Percentiles rank a stretch among this genome's conserved stretches.
These are phyloP conservation scores for Acrossocheilus wenchowensis DNA, from an alignment of 2,797 vertebrate genomes.

Conservation along the genomic window DNA sequence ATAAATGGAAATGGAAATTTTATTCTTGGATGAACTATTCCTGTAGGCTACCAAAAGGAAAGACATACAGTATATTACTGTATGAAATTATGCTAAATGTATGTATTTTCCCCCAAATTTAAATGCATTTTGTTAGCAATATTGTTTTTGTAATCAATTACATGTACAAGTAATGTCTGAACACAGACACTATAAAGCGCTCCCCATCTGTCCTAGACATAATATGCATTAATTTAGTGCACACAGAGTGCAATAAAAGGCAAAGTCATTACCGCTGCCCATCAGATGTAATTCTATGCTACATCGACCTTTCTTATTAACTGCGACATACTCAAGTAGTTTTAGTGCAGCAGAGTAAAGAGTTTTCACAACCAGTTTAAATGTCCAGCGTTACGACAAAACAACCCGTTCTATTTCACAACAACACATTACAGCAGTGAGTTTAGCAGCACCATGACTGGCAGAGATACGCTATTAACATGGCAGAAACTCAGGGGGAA, in stretches of 20 bases:
- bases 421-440: slow-evolving; percentile 1
- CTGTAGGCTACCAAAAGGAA: background rate
- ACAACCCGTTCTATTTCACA: slow-evolving; percentile 26
- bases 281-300: slow-evolving; percentile 53
- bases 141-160: background rate
- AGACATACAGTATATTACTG: background rate
- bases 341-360: slow-evolving; percentile 33
- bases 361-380: slow-evolving; percentile 16
- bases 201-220: background rate
- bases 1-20: background rate
- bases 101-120: background rate
- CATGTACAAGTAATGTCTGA: slow-evolving; percentile 4
- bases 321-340: slow-evolving; percentile 1
- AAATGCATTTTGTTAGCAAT: background rate
- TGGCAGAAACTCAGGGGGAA: slow-evolving; percentile 19
- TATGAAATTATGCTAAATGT: background rate
- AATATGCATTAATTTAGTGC: slow-evolving; percentile 1
- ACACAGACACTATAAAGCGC: background rate
- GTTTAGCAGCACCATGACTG: slow-evolving; percentile 9
- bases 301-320: slow-evolving; percentile 36
- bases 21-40: background rate
- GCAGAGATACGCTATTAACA: background rate
- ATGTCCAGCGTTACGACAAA: slow-evolving; percentile 8
- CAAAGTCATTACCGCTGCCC: slow-evolving; percentile 33
- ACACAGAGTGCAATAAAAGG: slow-evolving; percentile 21